Evolutionary conservation across 1,140 invertebrate genomes (phyloP), one percentile per base, ranked within the genome.

Genomic region (Drosophila saltans): DNA sequence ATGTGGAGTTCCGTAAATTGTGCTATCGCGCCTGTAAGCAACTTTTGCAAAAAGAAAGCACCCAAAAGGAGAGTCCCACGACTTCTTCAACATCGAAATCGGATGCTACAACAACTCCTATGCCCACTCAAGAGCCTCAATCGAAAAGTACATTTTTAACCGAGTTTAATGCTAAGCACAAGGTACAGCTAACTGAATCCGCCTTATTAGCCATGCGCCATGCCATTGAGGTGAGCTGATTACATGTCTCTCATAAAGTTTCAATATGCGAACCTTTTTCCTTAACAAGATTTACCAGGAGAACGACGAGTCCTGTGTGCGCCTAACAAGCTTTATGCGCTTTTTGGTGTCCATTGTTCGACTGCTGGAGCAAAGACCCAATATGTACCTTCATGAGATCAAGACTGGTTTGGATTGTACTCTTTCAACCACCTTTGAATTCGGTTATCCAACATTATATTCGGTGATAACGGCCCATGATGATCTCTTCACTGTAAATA

Each of bases 391-490:
- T 8, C 58, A 72, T 36, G 91, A 92, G 33, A 75, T 92, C 4
- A 91, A 90, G 57, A 70, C 4, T 8, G 69, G 72, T 6, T 40
- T 91, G 48, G 70, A 91, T 26, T 89, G 81, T 36, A 70, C 64
- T 9, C 41, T 91, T 6, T 72, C 33, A 9, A 79, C 78, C 21
- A 88, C 85, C 1, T 92, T 92, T 71, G 84, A 90, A 43, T 92
- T 80, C 41, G 91, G 91, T 6, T 95, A 92, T 76, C 92, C 93
- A 0, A 94, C 92, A 69, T 60, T 93, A 0, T 86, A 84, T 36
- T 71, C 92, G 3, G 72, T 95, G 8, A 89, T 95, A n/a, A 91
- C 93, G 67, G 92, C 94, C 2, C 92, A 95, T 30, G 92, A 93
- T 7, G 94, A 95, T 75, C 93, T 95, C 8, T 92, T 92, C 56